phyloP scores from a whole-genome alignment of 2,113 vertebrate genomes.

The Aythya baeri region DNA sequence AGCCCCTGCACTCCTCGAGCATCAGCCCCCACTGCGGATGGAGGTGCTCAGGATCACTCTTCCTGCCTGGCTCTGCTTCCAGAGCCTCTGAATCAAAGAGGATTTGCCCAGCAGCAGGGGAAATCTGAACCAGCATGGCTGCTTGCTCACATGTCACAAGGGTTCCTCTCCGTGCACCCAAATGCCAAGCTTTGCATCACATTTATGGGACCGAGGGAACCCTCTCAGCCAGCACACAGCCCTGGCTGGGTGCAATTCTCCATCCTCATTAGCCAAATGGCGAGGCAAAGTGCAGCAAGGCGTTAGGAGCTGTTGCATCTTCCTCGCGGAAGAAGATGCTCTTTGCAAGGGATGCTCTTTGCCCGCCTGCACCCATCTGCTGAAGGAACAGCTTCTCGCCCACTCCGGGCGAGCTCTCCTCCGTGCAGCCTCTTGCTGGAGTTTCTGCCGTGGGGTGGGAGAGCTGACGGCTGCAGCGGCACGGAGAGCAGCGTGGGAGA shows the following conservation, averaged over 20 bases:
- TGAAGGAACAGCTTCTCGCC: neutral
- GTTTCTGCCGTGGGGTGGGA: neutral
- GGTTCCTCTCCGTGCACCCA: fast-evolving
- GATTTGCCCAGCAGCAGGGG: neutral
- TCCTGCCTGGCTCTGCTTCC: neutral
- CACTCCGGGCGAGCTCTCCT: neutral
- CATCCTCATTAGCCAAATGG: neutral
- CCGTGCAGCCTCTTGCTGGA: fast-evolving
- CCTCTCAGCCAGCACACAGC: neutral
- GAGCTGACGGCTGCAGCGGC: neutral
- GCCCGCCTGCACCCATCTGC: neutral
- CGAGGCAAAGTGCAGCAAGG: neutral
- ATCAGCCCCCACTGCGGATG: fast-evolving
- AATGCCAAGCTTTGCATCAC: neutral
- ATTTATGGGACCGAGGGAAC: neutral
- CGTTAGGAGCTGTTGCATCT: fast-evolving
- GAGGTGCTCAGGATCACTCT: neutral
- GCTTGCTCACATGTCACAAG: neutral
- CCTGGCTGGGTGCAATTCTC: fast-evolving
- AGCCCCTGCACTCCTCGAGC: neutral
- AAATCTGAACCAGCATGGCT: neutral
- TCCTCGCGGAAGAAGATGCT: neutral
- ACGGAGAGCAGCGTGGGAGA: constrained; percentile 52
- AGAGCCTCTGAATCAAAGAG: constrained; percentile 6
- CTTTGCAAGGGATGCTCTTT: neutral